Percentiles rank a stretch among this genome's conserved stretches.
Conservation (phyloP, 2,797 vertebrate genomes). For the Enteromius trimaculatus region DNA sequence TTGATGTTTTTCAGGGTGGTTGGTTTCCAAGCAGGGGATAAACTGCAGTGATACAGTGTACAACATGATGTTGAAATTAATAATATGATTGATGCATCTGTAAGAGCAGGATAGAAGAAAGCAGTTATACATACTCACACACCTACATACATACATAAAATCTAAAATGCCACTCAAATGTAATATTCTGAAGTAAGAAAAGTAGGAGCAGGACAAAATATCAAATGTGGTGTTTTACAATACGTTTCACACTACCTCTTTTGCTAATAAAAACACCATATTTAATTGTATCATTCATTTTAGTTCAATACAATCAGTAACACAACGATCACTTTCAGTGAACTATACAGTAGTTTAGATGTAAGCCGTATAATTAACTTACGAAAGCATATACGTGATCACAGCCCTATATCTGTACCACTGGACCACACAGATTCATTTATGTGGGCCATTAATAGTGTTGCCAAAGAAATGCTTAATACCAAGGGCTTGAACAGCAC, state of each 20-base stretch:
- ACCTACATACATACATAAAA: too few species aligned
- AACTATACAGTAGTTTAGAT: too few species aligned
- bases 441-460: too few species aligned
- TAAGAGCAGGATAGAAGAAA: background rate
- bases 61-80: background rate
- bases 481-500: background rate
- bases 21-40: background rate
- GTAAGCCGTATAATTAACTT: too few species aligned
- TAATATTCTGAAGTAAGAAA: background rate
- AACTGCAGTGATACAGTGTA: constrained; percentile 8
- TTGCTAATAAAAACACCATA: background rate
- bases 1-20: too few species aligned
- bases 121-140: too few species aligned
- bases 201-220: background rate
- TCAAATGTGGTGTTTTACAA: background rate
- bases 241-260: background rate
- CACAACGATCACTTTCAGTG: background rate
- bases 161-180: background rate
- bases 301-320: background rate
- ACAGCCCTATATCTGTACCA: background rate
- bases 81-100: constrained; percentile 8
- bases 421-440: too few species aligned
- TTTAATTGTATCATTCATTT: background rate
- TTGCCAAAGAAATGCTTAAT: background rate
- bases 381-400: background rate